Evolutionary conservation across 2,888 invertebrate species (phyloP), one percentile per base, ranked within the genome.

Genomic region (Ochropacha duplaris): DNA sequence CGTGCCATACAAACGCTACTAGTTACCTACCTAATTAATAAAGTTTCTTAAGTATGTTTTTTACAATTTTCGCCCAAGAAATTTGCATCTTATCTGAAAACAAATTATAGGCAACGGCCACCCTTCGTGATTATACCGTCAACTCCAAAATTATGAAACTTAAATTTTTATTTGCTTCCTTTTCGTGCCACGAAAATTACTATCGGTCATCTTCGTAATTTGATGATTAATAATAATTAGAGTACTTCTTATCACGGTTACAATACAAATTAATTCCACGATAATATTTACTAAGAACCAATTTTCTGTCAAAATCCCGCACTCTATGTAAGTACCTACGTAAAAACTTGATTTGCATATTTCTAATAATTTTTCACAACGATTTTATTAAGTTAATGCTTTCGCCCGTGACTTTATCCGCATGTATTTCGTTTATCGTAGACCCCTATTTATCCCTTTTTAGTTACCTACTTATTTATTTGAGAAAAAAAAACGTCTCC

Each of bases 151-250:
- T 49, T 16, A 22, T n/a, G 11, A 12, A 22, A 14, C 22, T 14
- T 14, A 24, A 9, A 22, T 49, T n/a, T 24, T 50, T 24, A 24
- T 4, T 50, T 26, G 8, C 24, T 26, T 8, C 50, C 24, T 26
- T 22, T 24, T 50, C 44, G 44, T 44, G 44, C 8, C 50, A 50
- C 24, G 24, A 26, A 24, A 50, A 26, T 24, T 22, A 50, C 26
- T 26, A 11, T 50, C 9, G 0, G 22, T 19, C 28, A 52, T 52
- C 50, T 28, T 31, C 19, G 9, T 28, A 28, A 14, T 16, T 26
- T 52, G n/a, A n/a, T n/a, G n/a, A n/a, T 52, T 52, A 16, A 22
- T 22, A 22, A 52, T 52, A 52, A 52, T 52, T 22, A 34, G 12
- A 31, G 3, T 31, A 5, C 22, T 12, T 14, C 31, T 31, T 52